Evolutionary conservation across 2,113 vertebrate species (phyloP).

Genomic region (Psophia crepitans): DNA sequence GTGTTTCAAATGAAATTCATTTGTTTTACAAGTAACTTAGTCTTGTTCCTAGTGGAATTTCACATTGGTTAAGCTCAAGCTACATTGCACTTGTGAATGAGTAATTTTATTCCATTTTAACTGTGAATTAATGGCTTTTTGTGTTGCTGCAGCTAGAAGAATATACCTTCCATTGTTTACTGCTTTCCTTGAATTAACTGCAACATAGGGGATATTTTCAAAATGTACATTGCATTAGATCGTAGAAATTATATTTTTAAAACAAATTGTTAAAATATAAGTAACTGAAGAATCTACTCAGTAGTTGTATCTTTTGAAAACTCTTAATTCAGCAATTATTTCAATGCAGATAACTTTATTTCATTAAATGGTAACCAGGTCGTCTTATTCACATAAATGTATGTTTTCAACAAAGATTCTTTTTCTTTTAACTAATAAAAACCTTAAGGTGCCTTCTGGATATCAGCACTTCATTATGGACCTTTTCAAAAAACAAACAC

Average conservation of each 20-base stretch:
- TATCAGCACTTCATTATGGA: background rate
- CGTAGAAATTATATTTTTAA: conserved; percentile 39
- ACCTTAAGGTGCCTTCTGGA: conserved; percentile 20
- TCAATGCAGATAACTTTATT: background rate
- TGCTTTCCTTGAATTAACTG: conserved; percentile 32
- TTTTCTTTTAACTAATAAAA: background rate
- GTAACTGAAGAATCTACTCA: background rate
- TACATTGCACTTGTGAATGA: conserved; percentile 31
- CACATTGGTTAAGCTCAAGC: conserved; percentile 3
- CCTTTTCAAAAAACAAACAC: background rate
- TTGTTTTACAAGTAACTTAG: background rate
- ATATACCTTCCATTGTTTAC: conserved; percentile 19
- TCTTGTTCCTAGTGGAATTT: background rate
- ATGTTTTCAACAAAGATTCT: background rate
- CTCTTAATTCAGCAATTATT: background rate
- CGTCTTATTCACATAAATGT: background rate
- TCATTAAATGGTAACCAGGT: background rate
- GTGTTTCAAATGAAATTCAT: background rate
- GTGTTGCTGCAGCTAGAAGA: conserved; percentile 28
- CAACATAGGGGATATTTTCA: conserved; percentile 46
- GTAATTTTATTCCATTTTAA: conserved; percentile 16
- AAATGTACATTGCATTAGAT: conserved; percentile 41
- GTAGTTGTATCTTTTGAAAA: background rate
- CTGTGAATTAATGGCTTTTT: conserved; percentile 53
- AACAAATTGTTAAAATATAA: background rate